Evolutionary conservation across 2,113 vertebrate genomes (phyloP).

Genomic region (Genyomyrus donnyi): DNA sequence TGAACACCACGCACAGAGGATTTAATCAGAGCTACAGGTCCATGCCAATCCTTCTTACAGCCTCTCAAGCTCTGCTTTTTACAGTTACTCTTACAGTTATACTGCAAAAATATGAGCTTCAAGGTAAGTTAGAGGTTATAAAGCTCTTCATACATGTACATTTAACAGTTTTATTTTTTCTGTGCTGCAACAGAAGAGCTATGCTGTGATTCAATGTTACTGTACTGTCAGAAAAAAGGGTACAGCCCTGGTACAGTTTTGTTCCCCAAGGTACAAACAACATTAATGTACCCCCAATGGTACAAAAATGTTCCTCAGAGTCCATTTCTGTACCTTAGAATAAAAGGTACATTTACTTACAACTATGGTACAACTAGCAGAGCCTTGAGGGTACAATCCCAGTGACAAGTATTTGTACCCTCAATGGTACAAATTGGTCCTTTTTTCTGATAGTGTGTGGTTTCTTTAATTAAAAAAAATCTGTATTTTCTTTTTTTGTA

Average conservation of each 20-base stretch:
- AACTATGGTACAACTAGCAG: neutral
- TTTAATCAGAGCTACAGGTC: conserved; percentile 17
- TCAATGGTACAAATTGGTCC: neutral
- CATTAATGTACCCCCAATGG: neutral
- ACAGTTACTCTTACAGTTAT: conserved; percentile 1
- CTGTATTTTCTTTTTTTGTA: too few species aligned
- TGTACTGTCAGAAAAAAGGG: neutral
- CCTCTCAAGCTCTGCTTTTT: neutral
- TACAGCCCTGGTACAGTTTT: neutral
- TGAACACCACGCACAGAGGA: neutral
- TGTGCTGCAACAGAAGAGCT: neutral
- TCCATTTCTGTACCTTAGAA: neutral
- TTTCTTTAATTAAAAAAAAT: neutral
- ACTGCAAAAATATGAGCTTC: conserved; percentile 2
- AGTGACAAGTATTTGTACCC: neutral
- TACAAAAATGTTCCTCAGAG: neutral
- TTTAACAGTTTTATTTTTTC: neutral
- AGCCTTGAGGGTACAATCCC: neutral
- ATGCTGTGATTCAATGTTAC: neutral
- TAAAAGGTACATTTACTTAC: neutral
- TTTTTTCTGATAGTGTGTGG: neutral
- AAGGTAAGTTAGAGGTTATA: conserved; percentile 5
- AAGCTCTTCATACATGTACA: neutral
- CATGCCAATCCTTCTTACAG: neutral
- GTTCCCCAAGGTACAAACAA: neutral